Conservation (phyloP, 2,888 invertebrate species). For the Tachina fera region DNA sequence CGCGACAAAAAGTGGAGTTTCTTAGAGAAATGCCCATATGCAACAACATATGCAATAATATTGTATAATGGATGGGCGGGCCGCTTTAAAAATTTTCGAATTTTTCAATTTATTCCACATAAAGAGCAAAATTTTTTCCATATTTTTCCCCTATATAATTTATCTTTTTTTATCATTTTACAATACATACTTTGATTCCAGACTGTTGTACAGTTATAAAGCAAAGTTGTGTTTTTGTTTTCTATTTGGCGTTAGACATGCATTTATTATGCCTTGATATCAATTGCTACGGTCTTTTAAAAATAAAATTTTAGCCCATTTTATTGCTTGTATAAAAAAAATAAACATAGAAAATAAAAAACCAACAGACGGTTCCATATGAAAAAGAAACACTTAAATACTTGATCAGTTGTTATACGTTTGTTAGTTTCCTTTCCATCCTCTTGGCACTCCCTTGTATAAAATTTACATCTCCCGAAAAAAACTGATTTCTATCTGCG, state of each 20-base stretch:
- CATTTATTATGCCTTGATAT: background rate
- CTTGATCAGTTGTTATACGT: slow-evolving; percentile 2
- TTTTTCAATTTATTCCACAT: too few species aligned
- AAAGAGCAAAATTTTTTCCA: too few species aligned
- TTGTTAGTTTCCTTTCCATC: slow-evolving; percentile 14
- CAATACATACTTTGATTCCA: background rate
- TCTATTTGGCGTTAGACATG: slow-evolving; percentile 1
- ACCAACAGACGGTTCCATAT: background rate
- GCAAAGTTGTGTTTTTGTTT: background rate
- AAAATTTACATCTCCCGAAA: slow-evolving; percentile 60
- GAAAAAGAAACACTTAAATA: background rate
- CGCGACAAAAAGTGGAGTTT: too few species aligned
- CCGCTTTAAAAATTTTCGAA: too few species aligned
- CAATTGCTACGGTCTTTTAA: slow-evolving; percentile 49
- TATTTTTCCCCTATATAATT: too few species aligned
- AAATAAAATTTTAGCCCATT: slow-evolving; percentile 23
- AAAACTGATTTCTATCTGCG: slow-evolving; percentile 38
- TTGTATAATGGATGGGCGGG: too few species aligned
- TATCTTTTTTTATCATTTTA: background rate
- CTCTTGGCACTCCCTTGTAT: slow-evolving; percentile 4
- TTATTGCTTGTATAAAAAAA: background rate
- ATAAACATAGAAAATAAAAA: background rate
- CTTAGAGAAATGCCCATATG: too few species aligned
- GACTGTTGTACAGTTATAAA: background rate
- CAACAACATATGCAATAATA: too few species aligned